Conservation (phyloP, 1,140 invertebrate species). For the Drosophila paulistorum region DNA sequence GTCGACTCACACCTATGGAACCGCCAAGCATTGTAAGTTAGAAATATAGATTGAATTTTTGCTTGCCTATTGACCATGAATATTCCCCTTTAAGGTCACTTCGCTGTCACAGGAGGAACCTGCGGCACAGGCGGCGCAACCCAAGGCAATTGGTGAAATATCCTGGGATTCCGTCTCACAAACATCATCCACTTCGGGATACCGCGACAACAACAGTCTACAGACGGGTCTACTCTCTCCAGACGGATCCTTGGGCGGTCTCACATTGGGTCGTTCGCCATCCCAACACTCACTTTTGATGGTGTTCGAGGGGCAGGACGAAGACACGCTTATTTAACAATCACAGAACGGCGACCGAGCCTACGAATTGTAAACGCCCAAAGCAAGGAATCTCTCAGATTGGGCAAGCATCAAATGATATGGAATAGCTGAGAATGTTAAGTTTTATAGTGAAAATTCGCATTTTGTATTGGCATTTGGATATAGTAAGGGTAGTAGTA, state of each 20-base stretch:
- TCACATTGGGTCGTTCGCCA: slow-evolving; percentile 83
- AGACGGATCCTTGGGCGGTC: slow-evolving; percentile 76
- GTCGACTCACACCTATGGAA: slow-evolving; percentile 84
- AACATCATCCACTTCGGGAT: slow-evolving; percentile 92
- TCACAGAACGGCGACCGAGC: slow-evolving; percentile 79
- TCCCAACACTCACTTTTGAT: slow-evolving; percentile 88
- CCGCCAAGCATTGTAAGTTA: slow-evolving; percentile 79
- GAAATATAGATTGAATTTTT: background rate
- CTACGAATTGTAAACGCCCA: slow-evolving; percentile 63
- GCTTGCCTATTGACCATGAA: slow-evolving; percentile 33
- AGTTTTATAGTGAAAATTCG: slow-evolving; percentile 56
- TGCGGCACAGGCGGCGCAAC: slow-evolving; percentile 33
- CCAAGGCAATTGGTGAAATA: slow-evolving; percentile 84
- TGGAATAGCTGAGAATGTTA: slow-evolving; percentile 36
- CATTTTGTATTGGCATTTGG: slow-evolving; percentile 47
- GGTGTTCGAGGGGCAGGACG: slow-evolving; percentile 88
- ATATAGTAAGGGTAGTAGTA: slow-evolving; percentile 32
- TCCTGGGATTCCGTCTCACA: slow-evolving; percentile 91
- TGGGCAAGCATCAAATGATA: background rate
- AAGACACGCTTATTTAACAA: slow-evolving; percentile 89
- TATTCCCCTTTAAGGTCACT: slow-evolving; percentile 58
- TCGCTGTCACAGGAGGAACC: slow-evolving; percentile 70
- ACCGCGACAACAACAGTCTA: slow-evolving; percentile 87
- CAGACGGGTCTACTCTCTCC: slow-evolving; percentile 85
- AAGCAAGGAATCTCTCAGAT: background rate